A percentile compares a stretch with the other conserved stretches of the same genome.
These are phyloP conservation scores for Chaetura pelagica DNA, from an alignment of 2,113 vertebrate genomes.

Conservation along the genomic window DNA sequence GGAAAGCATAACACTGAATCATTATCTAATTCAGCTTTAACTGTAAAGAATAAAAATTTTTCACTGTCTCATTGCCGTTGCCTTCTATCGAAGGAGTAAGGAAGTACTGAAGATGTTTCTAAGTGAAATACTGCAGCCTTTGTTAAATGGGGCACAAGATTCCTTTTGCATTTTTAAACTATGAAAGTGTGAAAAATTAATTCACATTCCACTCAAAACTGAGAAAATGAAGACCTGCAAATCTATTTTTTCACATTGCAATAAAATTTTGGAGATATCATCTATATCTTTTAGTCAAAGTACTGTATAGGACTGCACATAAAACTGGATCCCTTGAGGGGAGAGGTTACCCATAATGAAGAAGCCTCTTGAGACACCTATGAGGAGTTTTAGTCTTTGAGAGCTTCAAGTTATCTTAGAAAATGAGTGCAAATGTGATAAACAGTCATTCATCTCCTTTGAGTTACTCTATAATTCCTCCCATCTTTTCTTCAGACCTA, in stretches of 20 bases:
- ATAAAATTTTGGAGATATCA: not conserved
- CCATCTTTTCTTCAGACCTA: not conserved
- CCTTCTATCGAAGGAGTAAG: not conserved
- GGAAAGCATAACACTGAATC: not conserved
- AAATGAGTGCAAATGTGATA: conserved; percentile 16
- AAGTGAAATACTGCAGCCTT: not conserved
- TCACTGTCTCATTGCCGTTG: not conserved
- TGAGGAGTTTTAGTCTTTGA: not conserved
- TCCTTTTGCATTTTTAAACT: not conserved
- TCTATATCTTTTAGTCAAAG: not conserved
- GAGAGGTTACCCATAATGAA: not conserved
- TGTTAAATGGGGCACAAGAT: not conserved
- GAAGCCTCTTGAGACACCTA: not conserved
- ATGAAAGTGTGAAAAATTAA: not conserved
- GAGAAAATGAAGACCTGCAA: not conserved
- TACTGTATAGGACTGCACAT: not conserved
- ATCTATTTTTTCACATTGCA: not conserved
- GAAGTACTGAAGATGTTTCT: not conserved
- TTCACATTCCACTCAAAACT: not conserved
- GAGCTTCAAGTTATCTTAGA: not conserved
- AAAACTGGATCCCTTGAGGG: not conserved
- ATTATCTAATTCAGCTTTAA: not conserved
- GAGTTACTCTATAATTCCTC: not conserved
- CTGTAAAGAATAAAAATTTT: not conserved
- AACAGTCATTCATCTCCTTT: not conserved